phyloP scores from a whole-genome alignment of 2,888 invertebrate genomes.

The Eupithecia inturbata region DNA sequence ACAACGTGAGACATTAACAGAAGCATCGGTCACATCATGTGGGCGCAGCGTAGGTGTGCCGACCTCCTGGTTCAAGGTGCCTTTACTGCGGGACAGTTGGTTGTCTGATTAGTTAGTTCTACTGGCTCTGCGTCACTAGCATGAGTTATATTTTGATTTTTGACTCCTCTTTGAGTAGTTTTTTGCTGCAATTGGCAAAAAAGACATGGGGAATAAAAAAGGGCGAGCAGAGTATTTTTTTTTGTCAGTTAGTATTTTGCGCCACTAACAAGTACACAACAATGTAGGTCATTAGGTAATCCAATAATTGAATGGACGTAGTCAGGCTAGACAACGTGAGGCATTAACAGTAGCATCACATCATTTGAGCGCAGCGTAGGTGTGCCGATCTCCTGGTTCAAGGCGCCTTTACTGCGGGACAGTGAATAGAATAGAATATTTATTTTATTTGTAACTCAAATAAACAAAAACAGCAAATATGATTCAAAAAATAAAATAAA shows the following conservation, averaged over 20 bases:
- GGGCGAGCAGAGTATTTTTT: no score
- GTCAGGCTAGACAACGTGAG: slow-evolving; percentile 7
- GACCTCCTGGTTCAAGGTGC: slow-evolving; percentile 42
- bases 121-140: no score
- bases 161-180: no score
- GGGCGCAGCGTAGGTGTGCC: slow-evolving; percentile 41
- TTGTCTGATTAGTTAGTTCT: not conserved
- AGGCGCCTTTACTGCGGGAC: slow-evolving; percentile 13
- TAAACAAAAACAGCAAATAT: no score
- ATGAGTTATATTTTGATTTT: no score
- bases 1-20: slow-evolving; percentile 12
- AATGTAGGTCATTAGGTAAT: not conserved
- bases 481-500: no score
- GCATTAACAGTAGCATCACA: slow-evolving; percentile 25
- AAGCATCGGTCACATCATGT: slow-evolving; percentile 32
- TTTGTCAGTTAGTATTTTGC: no score
- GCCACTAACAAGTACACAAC: no score
- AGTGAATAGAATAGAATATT: no score
- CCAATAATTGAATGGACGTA: slow-evolving; percentile 1
- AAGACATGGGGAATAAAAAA: no score
- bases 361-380: slow-evolving; percentile 41
- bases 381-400: slow-evolving; percentile 43
- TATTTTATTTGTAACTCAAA: no score
- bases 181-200: no score
- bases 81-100: slow-evolving; percentile 16